phyloP scores from a whole-genome alignment of 2,113 vertebrate species.

The Shinisaurus crocodilurus region DNA sequence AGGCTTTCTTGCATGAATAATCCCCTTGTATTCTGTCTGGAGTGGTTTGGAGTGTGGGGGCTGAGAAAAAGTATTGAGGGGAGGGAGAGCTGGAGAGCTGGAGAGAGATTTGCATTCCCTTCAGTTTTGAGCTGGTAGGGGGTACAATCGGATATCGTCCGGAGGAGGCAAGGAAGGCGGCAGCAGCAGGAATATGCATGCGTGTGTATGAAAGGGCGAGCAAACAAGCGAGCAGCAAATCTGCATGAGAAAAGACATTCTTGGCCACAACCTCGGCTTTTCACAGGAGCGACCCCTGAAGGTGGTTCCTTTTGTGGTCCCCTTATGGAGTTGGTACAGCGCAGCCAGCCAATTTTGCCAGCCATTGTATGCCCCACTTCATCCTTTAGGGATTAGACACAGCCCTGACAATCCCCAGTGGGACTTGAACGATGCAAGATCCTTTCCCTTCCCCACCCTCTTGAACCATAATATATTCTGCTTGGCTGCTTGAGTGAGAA shows the following conservation, averaged over 20 bases:
- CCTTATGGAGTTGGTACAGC: slow-evolving; percentile 42
- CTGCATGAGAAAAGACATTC: slow-evolving; percentile 57
- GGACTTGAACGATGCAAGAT: slow-evolving; percentile 4
- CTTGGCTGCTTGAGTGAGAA: slow-evolving; percentile 2
- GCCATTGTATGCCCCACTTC: slow-evolving; percentile 43
- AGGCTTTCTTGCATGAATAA: slow-evolving; percentile 15
- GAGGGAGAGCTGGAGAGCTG: not conserved
- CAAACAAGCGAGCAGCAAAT: slow-evolving; percentile 33
- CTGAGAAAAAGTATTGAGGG: not conserved
- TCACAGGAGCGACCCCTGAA: slow-evolving; percentile 54
- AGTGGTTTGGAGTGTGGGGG: not conserved
- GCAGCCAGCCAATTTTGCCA: slow-evolving; percentile 32
- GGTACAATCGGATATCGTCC: not conserved
- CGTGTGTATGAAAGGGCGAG: not conserved
- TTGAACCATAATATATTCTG: slow-evolving; percentile 10
- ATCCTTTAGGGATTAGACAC: slow-evolving; percentile 56
- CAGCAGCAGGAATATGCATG: not conserved
- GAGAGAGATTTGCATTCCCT: not conserved
- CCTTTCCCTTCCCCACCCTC: not conserved
- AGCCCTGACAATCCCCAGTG: slow-evolving; percentile 35
- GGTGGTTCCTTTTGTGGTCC: slow-evolving; percentile 44
- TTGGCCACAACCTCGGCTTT: slow-evolving; percentile 37
- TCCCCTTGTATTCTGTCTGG: slow-evolving; percentile 28
- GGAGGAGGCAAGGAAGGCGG: not conserved
- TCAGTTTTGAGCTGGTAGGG: not conserved